These are phyloP conservation scores for zebrafish (Danio rerio) DNA, from an alignment of 2,113 vertebrate species.

Conservation along the genomic window DNA sequence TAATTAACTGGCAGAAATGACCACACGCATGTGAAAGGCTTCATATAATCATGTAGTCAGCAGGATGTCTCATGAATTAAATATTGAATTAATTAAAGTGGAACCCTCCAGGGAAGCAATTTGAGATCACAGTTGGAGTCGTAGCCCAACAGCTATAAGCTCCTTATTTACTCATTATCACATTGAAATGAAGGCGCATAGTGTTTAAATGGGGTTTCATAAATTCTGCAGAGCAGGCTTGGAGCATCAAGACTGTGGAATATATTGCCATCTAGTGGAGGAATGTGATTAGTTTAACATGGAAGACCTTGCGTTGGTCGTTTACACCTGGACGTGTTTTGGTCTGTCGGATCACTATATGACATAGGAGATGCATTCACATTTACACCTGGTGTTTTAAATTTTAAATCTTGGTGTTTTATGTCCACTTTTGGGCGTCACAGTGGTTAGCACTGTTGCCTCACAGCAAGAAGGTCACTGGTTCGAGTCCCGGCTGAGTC, in stretches of 20 bases:
- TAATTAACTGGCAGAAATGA: background rate
- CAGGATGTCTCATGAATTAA: constrained; percentile 37
- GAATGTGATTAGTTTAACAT: background rate
- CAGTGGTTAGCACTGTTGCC: no score
- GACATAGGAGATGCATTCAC: no score
- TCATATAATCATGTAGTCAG: constrained; percentile 18
- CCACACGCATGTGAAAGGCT: background rate
- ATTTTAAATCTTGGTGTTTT: no score
- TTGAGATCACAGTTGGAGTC: constrained; percentile 15
- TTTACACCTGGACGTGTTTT: no score
- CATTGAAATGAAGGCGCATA: background rate
- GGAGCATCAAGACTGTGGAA: background rate
- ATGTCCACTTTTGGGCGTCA: no score
- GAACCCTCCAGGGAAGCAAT: background rate
- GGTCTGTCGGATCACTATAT: no score
- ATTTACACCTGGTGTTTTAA: no score
- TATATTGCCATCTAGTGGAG: constrained; percentile 38
- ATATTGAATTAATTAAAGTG: constrained; percentile 30
- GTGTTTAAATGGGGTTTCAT: background rate
- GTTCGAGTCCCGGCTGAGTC: no score
- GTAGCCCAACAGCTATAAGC: background rate
- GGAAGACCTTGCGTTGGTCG: no score
- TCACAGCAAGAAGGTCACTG: no score
- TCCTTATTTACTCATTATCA: background rate
- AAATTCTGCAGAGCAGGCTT: background rate